Evolutionary conservation across 2,113 vertebrate genomes (phyloP), one percentile per base, ranked within the genome.

Genomic region (Scytalopus superciliaris): DNA sequence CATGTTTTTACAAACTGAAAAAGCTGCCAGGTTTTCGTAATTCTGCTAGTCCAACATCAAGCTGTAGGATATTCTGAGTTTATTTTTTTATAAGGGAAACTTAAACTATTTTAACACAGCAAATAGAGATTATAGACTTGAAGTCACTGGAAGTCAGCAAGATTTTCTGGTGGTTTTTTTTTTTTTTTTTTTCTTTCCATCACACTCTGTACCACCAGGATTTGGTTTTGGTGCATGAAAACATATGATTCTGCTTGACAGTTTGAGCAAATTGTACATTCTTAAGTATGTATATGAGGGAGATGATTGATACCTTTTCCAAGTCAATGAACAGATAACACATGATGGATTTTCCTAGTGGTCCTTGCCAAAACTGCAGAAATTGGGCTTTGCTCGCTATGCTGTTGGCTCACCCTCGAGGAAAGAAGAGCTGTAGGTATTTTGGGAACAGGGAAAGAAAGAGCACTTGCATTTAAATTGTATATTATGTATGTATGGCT

Each of bases 391-490:
- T 66, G 63, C 87, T 91, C 5, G 6, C 33, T 70, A 2, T 56
- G 63, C 64, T 95, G 53, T 63, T 82, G 87, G 80, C 79, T 91
- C 50, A 8, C 55, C 52, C 90, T 85, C 5, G 1, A 57, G 39
- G 68, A 91, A 83, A 70, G n/a, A 74, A 85, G 45, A 92, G 66
- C 69, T 81, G 33, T 9, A 28, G 42, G 63, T 90, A 90, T 91
- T 94, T 83, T 55, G 47, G 73, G 93, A 85, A 40, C 77, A 70
- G 37, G 39, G 45, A 70, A 92, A 67, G 89, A 74, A 77, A 73
- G 66, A 91, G 90, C 60, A 89, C 84, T 93, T 96, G 88, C 75
- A 85, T 93, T 93, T 74, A 42, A 92, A 53, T 87, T 62, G 40
- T 93, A 4, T 55, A 79, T 69, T 84, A 45, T 50, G 40, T 44